These are phyloP conservation scores for Orthosia incerta DNA, from an alignment of 2,888 invertebrate genomes.

Conservation along the genomic window DNA sequence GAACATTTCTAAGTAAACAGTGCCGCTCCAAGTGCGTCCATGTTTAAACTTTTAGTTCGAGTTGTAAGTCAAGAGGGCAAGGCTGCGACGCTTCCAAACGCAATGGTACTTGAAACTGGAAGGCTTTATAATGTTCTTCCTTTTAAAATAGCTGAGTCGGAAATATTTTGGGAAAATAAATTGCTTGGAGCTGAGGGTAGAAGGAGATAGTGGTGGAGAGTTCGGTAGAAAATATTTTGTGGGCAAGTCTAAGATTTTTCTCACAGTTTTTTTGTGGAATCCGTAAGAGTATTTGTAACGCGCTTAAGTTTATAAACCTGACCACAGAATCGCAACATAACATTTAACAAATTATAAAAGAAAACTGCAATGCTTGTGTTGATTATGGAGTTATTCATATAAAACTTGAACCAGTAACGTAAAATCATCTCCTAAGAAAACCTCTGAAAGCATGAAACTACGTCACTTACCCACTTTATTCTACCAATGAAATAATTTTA, in stretches of 20 bases:
- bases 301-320: background rate
- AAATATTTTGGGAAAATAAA: conserved; percentile 34
- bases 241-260: background rate
- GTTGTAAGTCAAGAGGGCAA: conserved; percentile 51
- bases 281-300: conserved; percentile 15
- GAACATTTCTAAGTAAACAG: conserved; percentile 41
- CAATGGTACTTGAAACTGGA: conserved; percentile 51
- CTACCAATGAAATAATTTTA: background rate
- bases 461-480: background rate
- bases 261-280: background rate
- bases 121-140: conserved; percentile 42
- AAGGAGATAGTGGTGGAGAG: background rate
- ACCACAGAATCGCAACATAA: background rate
- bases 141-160: conserved; percentile 44
- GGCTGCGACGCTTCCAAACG: conserved; percentile 42
- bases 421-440: background rate
- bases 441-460: background rate
- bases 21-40: conserved; percentile 34
- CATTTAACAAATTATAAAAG: background rate
- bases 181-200: conserved; percentile 10
- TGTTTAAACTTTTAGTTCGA: conserved; percentile 66
- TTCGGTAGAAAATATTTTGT: background rate
- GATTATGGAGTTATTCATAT: background rate
- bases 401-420: background rate
- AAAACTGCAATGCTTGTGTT: background rate